Conservation (phyloP, 2,888 invertebrate genomes). For the Osedax frankpressi region DNA sequence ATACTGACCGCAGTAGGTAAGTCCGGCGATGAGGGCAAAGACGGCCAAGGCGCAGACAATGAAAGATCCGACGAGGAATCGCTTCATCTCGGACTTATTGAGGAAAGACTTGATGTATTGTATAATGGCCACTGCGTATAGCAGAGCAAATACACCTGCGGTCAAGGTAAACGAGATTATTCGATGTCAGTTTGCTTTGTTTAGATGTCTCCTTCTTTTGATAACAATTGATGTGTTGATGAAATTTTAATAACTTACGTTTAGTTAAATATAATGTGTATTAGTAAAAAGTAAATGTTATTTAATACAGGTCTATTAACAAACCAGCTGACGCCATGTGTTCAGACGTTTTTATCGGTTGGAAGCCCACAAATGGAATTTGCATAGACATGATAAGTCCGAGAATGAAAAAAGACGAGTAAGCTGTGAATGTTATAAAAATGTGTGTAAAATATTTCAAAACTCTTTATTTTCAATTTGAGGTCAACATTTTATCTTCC, state of each 20-base stretch:
- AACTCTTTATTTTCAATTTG: no score
- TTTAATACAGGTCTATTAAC: neutral
- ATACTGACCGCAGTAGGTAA: constrained; percentile 67
- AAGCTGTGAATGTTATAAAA: no score
- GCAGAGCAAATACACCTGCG: constrained; percentile 79
- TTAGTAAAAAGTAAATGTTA: neutral
- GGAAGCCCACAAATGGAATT: constrained; percentile 68
- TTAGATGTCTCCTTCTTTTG: neutral
- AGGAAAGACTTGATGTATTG: constrained; percentile 75
- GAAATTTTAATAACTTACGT: neutral
- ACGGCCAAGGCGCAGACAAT: constrained; percentile 70
- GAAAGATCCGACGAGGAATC: constrained; percentile 60
- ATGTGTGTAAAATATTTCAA: no score
- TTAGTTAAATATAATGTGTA: neutral
- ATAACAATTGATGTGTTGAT: neutral
- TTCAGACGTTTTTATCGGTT: constrained; percentile 94
- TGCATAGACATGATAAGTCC: constrained; percentile 94
- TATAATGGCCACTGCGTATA: constrained; percentile 74
- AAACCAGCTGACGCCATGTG: constrained; percentile 93
- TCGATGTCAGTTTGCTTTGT: no score
- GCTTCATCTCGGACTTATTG: constrained; percentile 76
- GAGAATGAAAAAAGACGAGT: constrained; percentile 88
- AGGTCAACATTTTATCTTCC: no score
- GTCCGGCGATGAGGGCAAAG: constrained; percentile 66
- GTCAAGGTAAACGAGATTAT: no score